These are phyloP conservation scores for Sarcoramphus papa DNA, from an alignment of 2,797 vertebrate species.

Conservation along the genomic window DNA sequence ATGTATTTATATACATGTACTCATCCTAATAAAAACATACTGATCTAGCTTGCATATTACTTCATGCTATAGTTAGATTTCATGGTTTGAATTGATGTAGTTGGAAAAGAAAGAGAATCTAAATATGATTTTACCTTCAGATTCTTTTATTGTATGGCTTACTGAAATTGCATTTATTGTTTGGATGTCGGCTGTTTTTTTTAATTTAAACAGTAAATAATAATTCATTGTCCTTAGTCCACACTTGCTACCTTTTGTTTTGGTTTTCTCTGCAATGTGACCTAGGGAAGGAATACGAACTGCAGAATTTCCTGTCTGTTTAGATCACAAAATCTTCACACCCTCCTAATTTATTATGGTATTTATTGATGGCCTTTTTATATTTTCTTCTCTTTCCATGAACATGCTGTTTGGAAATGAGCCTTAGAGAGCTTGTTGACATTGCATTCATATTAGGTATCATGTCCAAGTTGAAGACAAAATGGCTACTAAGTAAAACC, in stretches of 20 bases:
- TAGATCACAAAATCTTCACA: not conserved
- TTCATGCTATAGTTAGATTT: not conserved
- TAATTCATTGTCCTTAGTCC: not conserved
- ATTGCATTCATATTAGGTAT: constrained; percentile 58
- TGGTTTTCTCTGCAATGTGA: constrained; percentile 46
- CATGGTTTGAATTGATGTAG: not conserved
- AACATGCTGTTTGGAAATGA: not conserved
- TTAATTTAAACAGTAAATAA: not conserved
- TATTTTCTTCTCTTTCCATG: not conserved
- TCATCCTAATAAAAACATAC: not conserved
- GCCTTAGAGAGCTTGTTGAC: constrained; percentile 54
- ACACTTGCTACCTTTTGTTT: constrained; percentile 55
- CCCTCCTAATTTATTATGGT: not conserved
- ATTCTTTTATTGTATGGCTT: not conserved
- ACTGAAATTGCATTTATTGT: not conserved
- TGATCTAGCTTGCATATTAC: not conserved
- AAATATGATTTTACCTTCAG: not conserved
- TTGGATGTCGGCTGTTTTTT: not conserved
- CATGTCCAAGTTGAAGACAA: constrained; percentile 64
- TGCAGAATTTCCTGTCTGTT: constrained; percentile 36
- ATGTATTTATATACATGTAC: not conserved
- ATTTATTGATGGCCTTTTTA: not conserved
- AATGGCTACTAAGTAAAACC: constrained; percentile 69
- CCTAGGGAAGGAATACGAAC: constrained; percentile 1
- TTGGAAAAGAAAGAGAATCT: not conserved